phyloP scores from a whole-genome alignment of 2,113 vertebrate species.

The Castor canadensis region DNA sequence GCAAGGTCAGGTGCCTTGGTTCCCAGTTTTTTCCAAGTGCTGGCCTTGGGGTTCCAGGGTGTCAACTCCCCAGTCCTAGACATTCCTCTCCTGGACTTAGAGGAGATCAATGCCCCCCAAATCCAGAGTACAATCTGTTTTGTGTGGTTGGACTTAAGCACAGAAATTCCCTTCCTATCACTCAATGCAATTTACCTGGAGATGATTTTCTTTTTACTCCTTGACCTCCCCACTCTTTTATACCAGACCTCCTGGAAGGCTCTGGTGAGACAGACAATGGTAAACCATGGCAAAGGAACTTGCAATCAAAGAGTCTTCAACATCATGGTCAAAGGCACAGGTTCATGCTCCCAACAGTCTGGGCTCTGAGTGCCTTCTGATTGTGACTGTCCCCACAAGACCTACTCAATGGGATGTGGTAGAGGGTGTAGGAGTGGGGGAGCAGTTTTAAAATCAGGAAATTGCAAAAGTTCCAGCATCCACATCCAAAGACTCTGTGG shows the following conservation, averaged over 20 bases:
- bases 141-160: not conserved
- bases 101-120: not conserved
- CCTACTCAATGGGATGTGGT: not conserved
- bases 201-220: not conserved
- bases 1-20: not conserved
- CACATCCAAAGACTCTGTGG: constrained; percentile 71
- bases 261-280: not conserved
- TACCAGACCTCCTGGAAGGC: not conserved
- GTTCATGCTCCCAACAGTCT: not conserved
- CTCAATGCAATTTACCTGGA: not conserved
- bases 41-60: not conserved
- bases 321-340: not conserved
- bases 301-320: not conserved
- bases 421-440: constrained; percentile 12
- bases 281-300: not conserved
- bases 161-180: not conserved
- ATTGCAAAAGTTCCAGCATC: constrained; percentile 71
- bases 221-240: not conserved
- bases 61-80: not conserved
- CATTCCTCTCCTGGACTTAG: not conserved
- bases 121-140: not conserved
- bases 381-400: constrained; percentile 22
- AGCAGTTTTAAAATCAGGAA: constrained; percentile 70
- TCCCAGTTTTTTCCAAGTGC: not conserved
- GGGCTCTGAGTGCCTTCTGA: not conserved